Conservation (phyloP, 1,140 invertebrate genomes). For the Tribolium castaneum region DNA sequence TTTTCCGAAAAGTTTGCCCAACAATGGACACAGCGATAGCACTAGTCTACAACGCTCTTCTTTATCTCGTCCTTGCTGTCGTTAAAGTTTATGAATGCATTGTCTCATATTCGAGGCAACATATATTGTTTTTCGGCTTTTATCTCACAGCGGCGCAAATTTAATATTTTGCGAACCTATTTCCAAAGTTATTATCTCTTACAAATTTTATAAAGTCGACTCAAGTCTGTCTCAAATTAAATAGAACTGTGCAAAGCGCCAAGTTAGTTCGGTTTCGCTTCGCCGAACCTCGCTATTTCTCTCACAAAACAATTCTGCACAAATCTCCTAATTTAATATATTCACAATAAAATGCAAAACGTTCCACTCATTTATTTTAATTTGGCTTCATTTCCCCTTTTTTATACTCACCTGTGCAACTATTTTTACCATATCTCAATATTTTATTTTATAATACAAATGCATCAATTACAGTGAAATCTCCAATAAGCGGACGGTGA, state of each 20-base stretch:
- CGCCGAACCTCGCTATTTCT: not conserved
- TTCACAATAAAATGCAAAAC: too few species aligned
- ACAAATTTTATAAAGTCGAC: not conserved
- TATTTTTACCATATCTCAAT: too few species aligned
- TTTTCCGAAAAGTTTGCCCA: not conserved
- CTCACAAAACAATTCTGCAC: not conserved
- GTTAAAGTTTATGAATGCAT: constrained; percentile 12
- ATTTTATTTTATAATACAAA: too few species aligned
- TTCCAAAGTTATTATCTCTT: not conserved
- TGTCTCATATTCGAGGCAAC: not conserved
- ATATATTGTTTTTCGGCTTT: not conserved
- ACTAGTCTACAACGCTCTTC: not conserved
- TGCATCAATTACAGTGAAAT: too few species aligned
- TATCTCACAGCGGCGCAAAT: not conserved
- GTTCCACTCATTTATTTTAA: too few species aligned
- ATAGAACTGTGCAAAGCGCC: not conserved
- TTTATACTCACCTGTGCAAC: too few species aligned
- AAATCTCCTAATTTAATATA: not conserved
- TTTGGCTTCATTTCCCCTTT: too few species aligned
- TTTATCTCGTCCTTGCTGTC: not conserved
- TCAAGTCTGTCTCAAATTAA: not conserved
- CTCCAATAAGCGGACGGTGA: too few species aligned
- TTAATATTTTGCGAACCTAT: not conserved
- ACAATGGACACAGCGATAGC: too few species aligned
- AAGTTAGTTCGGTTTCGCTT: not conserved